Percentiles rank a stretch among this genome's conserved stretches.
Conservation (phyloP, 2,888 invertebrate species). For the Psylliodes chrysocephalus region DNA sequence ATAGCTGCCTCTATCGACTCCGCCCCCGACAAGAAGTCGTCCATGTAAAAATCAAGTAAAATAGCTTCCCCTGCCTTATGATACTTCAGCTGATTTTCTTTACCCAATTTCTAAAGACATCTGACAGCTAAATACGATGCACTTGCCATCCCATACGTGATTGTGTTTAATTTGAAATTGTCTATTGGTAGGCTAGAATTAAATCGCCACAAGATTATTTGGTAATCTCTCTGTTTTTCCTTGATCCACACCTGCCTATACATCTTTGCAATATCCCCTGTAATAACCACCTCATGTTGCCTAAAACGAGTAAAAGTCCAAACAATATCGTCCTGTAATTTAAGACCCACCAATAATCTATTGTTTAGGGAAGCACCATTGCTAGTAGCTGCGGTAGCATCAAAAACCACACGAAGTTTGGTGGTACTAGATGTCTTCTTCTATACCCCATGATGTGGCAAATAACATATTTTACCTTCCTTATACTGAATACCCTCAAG, state of each 20-base stretch:
- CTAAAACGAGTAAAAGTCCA: constrained; percentile 25
- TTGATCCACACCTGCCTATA: constrained; percentile 20
- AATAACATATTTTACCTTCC: no score
- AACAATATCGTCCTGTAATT: constrained; percentile 35
- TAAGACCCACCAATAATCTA: constrained; percentile 30
- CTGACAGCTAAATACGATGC: constrained; percentile 20
- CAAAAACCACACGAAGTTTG: no score
- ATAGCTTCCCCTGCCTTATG: constrained; percentile 12
- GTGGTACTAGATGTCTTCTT: no score
- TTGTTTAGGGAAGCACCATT: constrained; percentile 40
- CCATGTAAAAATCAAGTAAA: constrained; percentile 31
- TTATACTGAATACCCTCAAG: no score
- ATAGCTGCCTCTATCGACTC: constrained; percentile 9
- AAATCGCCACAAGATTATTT: constrained; percentile 24
- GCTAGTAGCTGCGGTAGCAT: no score
- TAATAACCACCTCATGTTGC: constrained; percentile 19
- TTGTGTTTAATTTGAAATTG: constrained; percentile 20
- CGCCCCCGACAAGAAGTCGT: constrained; percentile 32
- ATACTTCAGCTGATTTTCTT: constrained; percentile 4
- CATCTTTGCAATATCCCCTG: constrained; percentile 27
- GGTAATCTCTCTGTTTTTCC: constrained; percentile 12
- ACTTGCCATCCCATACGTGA: constrained; percentile 26
- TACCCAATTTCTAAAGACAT: constrained; percentile 25
- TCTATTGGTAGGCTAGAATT: background rate
- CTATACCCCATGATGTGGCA: no score